Evolutionary conservation across 2,888 invertebrate species (phyloP).

Genomic region (Aelia acuminata): DNA sequence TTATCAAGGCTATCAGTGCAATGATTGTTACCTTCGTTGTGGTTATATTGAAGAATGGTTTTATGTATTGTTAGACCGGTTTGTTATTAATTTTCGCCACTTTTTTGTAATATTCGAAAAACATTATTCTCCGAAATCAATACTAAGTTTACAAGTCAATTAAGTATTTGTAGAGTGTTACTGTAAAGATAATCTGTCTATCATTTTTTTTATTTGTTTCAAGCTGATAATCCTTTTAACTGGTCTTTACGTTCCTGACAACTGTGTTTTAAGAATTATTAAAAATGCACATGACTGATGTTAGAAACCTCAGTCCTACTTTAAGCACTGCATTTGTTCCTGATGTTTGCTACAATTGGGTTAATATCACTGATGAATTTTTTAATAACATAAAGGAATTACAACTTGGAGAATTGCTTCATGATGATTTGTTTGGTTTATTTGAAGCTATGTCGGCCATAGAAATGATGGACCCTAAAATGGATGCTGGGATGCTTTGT

Average conservation of each 20-base stretch:
- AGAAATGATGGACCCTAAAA: slow-evolving; percentile 99
- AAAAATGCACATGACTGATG: slow-evolving; percentile 31
- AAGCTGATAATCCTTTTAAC: not conserved
- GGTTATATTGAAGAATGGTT: slow-evolving; percentile 1
- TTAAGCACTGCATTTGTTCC: slow-evolving; percentile 46
- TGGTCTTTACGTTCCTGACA: not conserved
- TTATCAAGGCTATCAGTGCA: not conserved
- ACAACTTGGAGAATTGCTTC: slow-evolving; percentile 89
- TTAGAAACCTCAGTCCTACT: slow-evolving; percentile 44
- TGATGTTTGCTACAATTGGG: slow-evolving; percentile 60
- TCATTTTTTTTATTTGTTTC: not conserved
- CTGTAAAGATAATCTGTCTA: not conserved
- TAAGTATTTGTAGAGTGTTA: not conserved
- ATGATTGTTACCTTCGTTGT: not conserved
- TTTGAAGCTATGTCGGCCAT: slow-evolving; percentile 99
- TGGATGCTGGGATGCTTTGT: slow-evolving; percentile 99
- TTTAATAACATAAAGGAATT: slow-evolving; percentile 74
- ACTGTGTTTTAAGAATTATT: not conserved
- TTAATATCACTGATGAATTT: slow-evolving; percentile 62
- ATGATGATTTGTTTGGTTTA: slow-evolving; percentile 91
- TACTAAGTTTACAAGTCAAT: not conserved
- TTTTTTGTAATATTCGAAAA: not conserved
- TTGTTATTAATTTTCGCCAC: not conserved
- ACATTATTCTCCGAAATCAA: not conserved
- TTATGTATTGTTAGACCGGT: not conserved